Conservation (phyloP, 2,113 vertebrate species). For the Cryptotis parvus region DNA sequence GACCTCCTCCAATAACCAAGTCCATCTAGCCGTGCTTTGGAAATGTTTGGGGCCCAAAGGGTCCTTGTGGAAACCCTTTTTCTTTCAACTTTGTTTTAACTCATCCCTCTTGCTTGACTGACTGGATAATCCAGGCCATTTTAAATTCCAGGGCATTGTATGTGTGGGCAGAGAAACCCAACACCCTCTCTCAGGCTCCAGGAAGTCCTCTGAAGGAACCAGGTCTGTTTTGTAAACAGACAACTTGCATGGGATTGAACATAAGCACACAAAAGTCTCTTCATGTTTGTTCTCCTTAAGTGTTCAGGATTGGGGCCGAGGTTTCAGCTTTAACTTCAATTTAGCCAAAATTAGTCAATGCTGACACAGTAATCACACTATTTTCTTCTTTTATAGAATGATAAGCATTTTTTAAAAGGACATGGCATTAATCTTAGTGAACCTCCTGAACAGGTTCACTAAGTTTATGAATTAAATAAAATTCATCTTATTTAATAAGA, state of each 20-base stretch:
- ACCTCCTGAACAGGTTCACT: background rate
- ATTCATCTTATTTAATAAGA: background rate
- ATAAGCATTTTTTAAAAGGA: slow-evolving; percentile 74
- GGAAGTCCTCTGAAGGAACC: slow-evolving; percentile 74
- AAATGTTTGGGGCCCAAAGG: background rate
- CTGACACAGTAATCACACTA: slow-evolving; percentile 7
- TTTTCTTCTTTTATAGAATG: slow-evolving; percentile 74
- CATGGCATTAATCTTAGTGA: slow-evolving; percentile 68
- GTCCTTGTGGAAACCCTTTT: slow-evolving; percentile 10
- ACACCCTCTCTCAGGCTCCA: slow-evolving; percentile 59
- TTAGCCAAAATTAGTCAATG: slow-evolving; percentile 71
- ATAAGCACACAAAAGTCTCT: slow-evolving; percentile 65
- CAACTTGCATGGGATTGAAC: slow-evolving; percentile 73
- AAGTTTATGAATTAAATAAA: too few relatives aligned
- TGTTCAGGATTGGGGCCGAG: slow-evolving; percentile 78
- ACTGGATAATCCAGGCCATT: slow-evolving; percentile 73
- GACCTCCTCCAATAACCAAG: slow-evolving; percentile 63
- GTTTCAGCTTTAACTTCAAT: slow-evolving; percentile 65
- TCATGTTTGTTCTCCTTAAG: slow-evolving; percentile 78
- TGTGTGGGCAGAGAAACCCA: slow-evolving; percentile 69
- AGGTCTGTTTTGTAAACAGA: slow-evolving; percentile 84
- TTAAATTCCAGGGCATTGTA: slow-evolving; percentile 73
- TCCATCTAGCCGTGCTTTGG: background rate
- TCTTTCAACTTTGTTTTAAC: slow-evolving; percentile 67
- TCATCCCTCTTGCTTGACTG: slow-evolving; percentile 54